These are phyloP conservation scores for Beaufortia kweichowensis DNA, from an alignment of 2,113 vertebrate species.

Conservation along the genomic window DNA sequence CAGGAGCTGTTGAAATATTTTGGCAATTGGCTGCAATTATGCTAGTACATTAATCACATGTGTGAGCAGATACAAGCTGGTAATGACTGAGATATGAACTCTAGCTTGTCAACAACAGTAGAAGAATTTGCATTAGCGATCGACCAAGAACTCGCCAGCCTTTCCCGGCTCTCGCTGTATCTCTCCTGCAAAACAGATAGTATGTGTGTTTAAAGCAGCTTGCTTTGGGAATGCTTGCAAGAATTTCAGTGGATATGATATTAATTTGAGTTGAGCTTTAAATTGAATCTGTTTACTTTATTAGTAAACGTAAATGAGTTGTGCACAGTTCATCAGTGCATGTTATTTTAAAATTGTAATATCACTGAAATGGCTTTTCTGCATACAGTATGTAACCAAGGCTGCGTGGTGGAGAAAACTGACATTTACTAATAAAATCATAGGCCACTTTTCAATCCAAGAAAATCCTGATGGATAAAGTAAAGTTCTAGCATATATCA, in stretches of 20 bases:
- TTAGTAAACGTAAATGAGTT: no score
- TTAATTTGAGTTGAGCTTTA: neutral
- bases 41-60: constrained; percentile 63
- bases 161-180: neutral
- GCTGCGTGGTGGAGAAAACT: no score
- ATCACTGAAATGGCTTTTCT: neutral
- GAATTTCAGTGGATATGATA: neutral
- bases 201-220: neutral
- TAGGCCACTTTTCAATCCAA: no score
- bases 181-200: neutral
- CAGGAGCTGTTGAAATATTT: constrained; percentile 58
- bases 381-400: no score
- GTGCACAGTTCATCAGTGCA: no score
- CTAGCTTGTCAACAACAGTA: constrained; percentile 31
- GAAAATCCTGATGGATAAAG: no score
- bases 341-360: no score
- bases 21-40: constrained; percentile 49
- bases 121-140: constrained; percentile 14
- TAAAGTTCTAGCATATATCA: no score
- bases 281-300: neutral
- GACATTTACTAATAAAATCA: no score
- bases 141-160: neutral
- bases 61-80: constrained; percentile 63
- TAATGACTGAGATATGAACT: constrained; percentile 54
- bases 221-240: neutral